These are phyloP conservation scores for Drosophila nigrodunni DNA, from an alignment of 1,140 invertebrate species.

Conservation along the genomic window DNA sequence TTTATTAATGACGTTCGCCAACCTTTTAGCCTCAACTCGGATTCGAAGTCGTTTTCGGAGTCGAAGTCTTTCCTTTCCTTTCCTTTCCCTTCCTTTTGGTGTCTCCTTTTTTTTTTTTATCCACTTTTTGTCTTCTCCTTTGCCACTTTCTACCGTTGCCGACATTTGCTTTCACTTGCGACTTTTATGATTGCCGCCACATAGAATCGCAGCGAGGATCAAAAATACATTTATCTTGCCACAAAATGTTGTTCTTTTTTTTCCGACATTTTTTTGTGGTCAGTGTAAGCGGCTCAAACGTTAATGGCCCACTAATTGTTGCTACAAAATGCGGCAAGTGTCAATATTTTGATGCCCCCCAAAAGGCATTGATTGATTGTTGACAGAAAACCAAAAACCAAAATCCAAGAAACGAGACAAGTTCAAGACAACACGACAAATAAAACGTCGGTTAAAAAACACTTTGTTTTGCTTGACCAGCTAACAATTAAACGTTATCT, in stretches of 20 bases:
- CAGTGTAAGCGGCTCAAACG: conserved; percentile 43
- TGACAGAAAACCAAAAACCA: not conserved
- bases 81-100: conserved; percentile 24
- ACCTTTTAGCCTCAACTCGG: conserved; percentile 41
- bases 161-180: conserved; percentile 73
- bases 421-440: conserved; percentile 12
- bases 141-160: conserved; percentile 52
- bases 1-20: conserved; percentile 79
- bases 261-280: conserved; percentile 50
- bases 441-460: not conserved
- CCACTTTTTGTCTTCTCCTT: conserved; percentile 29
- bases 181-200: conserved; percentile 64
- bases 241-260: not conserved
- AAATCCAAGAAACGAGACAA: no score
- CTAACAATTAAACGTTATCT: conserved; percentile 21
- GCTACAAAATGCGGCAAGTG: conserved; percentile 72
- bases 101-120: conserved; percentile 30
- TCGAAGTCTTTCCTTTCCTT: conserved; percentile 49
- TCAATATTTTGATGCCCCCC: conserved; percentile 72
- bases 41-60: conserved; percentile 7
- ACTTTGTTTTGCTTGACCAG: conserved; percentile 20
- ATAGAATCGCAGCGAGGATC: conserved; percentile 53
- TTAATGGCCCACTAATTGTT: conserved; percentile 73
- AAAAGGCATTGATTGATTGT: conserved; percentile 53
- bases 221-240: conserved; percentile 71